A percentile compares a stretch with the other conserved stretches of the same genome.
These are phyloP conservation scores for Galago senegalensis DNA, from an alignment of 2,797 vertebrate genomes.

Conservation along the genomic window DNA sequence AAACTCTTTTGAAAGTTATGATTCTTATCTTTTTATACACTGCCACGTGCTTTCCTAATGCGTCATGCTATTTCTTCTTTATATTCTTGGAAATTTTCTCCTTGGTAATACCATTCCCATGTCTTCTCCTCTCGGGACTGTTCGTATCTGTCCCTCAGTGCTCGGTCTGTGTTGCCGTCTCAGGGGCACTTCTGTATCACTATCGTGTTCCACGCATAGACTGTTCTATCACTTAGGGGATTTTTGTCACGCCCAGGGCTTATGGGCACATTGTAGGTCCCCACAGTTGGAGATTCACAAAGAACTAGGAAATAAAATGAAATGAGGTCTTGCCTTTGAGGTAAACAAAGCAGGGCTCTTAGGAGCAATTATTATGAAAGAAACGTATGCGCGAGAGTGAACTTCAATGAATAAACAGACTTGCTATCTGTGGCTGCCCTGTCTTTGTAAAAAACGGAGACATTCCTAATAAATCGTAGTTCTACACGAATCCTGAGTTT, in stretches of 20 bases:
- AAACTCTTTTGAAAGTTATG: not conserved
- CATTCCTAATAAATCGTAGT: not conserved
- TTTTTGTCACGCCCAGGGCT: not conserved
- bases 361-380: not conserved
- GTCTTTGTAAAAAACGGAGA: not conserved
- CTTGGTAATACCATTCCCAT: not conserved
- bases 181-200: not conserved
- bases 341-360: not conserved
- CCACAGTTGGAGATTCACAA: not conserved
- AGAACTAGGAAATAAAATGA: not conserved
- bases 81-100: constrained; percentile 37
- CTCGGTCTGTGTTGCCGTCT: not conserved
- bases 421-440: not conserved
- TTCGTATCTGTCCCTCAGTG: not conserved
- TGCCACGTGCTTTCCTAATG: not conserved
- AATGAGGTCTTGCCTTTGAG: not conserved
- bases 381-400: not conserved
- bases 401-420: not conserved
- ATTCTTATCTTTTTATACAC: not conserved
- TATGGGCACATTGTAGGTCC: not conserved
- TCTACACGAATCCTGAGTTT: not conserved
- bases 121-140: not conserved
- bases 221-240: not conserved
- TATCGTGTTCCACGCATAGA: not conserved
- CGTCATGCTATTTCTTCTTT: not conserved